A percentile compares a stretch with the other conserved stretches of the same genome.
These are phyloP conservation scores for Discoglossus pictus DNA, from an alignment of 2,797 vertebrate genomes.

Conservation along the genomic window DNA sequence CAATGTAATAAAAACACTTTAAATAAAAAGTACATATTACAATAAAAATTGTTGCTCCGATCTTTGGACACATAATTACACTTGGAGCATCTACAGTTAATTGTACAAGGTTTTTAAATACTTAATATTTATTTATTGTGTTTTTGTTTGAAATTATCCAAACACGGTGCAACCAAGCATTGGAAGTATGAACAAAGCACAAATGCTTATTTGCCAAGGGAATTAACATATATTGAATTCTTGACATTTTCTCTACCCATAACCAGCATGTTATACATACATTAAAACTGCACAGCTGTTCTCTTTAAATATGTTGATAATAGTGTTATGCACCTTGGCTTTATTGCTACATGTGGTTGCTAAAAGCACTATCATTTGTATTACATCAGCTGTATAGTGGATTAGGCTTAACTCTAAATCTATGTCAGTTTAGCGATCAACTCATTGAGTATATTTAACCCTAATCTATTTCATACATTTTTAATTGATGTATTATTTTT, in stretches of 20 bases:
- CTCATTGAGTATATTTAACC: background rate
- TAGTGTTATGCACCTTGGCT: background rate
- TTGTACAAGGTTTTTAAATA: no score
- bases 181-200: no score
- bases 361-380: background rate
- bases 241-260: no score
- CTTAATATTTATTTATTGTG: no score
- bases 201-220: no score
- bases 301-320: no score
- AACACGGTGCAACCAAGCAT: no score
- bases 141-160: no score
- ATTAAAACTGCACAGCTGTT: no score
- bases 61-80: slow-evolving; percentile 40
- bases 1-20: background rate
- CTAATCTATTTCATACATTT: background rate
- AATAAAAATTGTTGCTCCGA: slow-evolving; percentile 39
- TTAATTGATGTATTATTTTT: background rate
- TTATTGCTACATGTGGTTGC: slow-evolving; percentile 8
- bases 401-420: background rate
- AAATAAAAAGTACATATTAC: slow-evolving; percentile 6
- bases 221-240: no score
- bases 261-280: no score
- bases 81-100: background rate
- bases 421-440: background rate
- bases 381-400: background rate